Evolutionary conservation across 2,888 invertebrate genomes (phyloP), one percentile per base, ranked within the genome.

Genomic region (Hoplodrina blanda): DNA sequence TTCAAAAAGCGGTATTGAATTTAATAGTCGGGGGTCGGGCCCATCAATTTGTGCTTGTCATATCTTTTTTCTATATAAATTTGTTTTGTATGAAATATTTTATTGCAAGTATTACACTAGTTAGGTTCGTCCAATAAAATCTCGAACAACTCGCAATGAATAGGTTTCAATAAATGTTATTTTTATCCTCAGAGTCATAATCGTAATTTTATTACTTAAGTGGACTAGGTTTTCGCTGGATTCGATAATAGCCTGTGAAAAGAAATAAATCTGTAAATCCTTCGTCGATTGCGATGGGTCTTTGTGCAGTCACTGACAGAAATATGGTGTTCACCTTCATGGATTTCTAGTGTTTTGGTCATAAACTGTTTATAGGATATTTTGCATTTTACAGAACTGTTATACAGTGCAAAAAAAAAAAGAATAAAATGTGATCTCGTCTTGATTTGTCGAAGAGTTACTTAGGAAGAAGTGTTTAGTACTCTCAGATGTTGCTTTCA

Each of bases 1-100:
- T 84, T 85, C 78, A 79, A 84, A 83, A 85, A 70, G 81, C 73
- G 64, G 82, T 85, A 85, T 87, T 84, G 82, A 87, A 86, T 89
- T 90, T 89, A 89, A 88, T 85, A 83, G 85, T 80, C 64, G 62
- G 73, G 53, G 80, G 56, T 71, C 63, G 41, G n/a, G 19, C 69
- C 69, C 78, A 64, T 80, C 80, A 73, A 69, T 78, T 52, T 53
- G 55, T 64, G 66, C 75, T 70, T 64, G 78, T 62, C 52, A 56
- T 71, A 69, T 5, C 25, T 71, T 83, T 85, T 83, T 81, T 71
- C 62, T 44, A 64, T 68, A 85, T 80, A 73, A 70, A 80, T 73
- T 76, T 83, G 73, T 82, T 88, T 87, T 86, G 86, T 82, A 65
- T 62, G 80, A 72, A 78, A 78, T 84, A 82, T 84, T 85, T 84